Evolutionary conservation across 2,888 invertebrate species (phyloP).

Genomic region (Leptura quadrifasciata): DNA sequence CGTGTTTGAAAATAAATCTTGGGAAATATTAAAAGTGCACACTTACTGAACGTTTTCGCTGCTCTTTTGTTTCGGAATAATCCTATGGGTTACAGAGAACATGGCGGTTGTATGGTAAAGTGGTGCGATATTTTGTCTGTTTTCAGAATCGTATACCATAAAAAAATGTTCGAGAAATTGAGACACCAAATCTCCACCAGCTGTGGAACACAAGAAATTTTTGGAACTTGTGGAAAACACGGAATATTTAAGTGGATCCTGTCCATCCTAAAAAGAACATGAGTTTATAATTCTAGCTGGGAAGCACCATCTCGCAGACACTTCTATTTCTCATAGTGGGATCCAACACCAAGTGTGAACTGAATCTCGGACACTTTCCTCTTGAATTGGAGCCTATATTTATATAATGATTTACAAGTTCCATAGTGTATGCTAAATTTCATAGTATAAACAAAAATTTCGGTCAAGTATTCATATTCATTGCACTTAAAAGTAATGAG

Average conservation of each 20-base stretch:
- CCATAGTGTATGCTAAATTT: too few relatives aligned
- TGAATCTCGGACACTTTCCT: neutral
- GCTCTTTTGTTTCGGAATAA: slow-evolving; percentile 33
- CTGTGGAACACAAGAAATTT: slow-evolving; percentile 46
- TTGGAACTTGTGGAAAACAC: too few relatives aligned
- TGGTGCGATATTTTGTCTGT: slow-evolving; percentile 40
- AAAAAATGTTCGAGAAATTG: slow-evolving; percentile 53
- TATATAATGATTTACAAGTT: too few relatives aligned
- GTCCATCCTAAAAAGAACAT: slow-evolving; percentile 48
- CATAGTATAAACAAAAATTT: too few relatives aligned
- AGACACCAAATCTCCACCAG: slow-evolving; percentile 46
- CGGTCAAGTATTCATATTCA: too few relatives aligned
- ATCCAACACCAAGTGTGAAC: neutral
- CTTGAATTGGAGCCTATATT: too few relatives aligned
- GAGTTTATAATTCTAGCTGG: neutral
- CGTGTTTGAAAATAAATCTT: too few relatives aligned
- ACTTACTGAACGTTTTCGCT: neutral
- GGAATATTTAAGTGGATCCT: slow-evolving; percentile 11
- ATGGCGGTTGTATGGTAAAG: slow-evolving; percentile 49
- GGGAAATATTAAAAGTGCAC: neutral
- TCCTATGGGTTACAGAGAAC: slow-evolving; percentile 50
- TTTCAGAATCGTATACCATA: slow-evolving; percentile 47
- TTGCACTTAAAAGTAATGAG: too few relatives aligned
- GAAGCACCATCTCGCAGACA: neutral
- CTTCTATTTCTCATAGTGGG: neutral